Percentiles rank a stretch among this genome's conserved stretches.
phyloP scores from a whole-genome alignment of 2,888 invertebrate genomes.

The Eupithecia abbreviata region DNA sequence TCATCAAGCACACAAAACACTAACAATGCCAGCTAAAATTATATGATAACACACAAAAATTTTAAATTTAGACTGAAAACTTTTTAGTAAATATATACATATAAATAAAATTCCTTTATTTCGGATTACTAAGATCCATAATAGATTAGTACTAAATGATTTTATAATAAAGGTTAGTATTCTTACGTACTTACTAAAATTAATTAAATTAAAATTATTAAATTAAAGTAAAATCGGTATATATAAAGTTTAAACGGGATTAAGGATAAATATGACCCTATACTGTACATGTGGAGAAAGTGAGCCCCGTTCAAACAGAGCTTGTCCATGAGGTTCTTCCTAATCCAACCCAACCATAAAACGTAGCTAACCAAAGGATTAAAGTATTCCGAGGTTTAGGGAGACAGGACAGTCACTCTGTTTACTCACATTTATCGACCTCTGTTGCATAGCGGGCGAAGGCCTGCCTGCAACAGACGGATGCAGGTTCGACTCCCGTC shows the following conservation, averaged over 20 bases:
- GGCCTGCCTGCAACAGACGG: neutral
- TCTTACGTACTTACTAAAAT: too few relatives aligned
- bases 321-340: too few relatives aligned
- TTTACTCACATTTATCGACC: neutral
- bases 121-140: too few relatives aligned
- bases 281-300: neutral
- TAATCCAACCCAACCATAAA: conserved; percentile 1
- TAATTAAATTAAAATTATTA: too few relatives aligned
- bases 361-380: neutral
- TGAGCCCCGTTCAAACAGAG: neutral
- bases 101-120: too few relatives aligned
- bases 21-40: too few relatives aligned
- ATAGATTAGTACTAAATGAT: too few relatives aligned
- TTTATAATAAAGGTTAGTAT: too few relatives aligned
- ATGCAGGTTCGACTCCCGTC: neutral
- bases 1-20: too few relatives aligned
- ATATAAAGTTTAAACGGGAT: neutral
- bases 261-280: neutral
- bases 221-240: neutral
- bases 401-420: neutral
- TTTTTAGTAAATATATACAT: too few relatives aligned
- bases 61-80: too few relatives aligned
- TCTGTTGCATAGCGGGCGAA: neutral
- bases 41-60: too few relatives aligned
- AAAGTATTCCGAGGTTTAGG: neutral